Percentiles rank a stretch among this genome's conserved stretches.
phyloP scores from a whole-genome alignment of 2,888 invertebrate genomes.

The Alsophila aescularia region DNA sequence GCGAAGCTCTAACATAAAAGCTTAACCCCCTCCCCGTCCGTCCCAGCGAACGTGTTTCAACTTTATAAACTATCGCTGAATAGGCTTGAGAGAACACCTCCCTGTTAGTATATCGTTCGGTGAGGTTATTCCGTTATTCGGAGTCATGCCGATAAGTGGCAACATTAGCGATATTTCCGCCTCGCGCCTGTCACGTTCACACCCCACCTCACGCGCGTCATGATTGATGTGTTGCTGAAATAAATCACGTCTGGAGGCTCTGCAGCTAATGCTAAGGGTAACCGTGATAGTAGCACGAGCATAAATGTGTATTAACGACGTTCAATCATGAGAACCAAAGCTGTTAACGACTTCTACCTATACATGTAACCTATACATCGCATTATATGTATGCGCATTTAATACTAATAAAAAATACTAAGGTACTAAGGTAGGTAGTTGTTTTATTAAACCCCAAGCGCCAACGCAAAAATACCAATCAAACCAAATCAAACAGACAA shows the following conservation, averaged over 20 bases:
- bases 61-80: conserved; percentile 24
- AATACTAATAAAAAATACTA: too few species aligned
- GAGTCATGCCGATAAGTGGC: conserved; percentile 40
- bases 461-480: too few species aligned
- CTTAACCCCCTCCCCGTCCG: conserved; percentile 2
- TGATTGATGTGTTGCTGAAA: conserved; percentile 38
- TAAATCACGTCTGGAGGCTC: conserved; percentile 6
- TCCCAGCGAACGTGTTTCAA: conserved; percentile 15
- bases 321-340: too few species aligned
- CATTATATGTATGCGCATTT: too few species aligned
- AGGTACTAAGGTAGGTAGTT: too few species aligned
- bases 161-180: conserved; percentile 42
- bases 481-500: too few species aligned
- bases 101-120: conserved; percentile 16
- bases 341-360: too few species aligned
- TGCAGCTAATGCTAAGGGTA: neutral
- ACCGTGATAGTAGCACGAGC: neutral
- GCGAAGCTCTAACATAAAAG: conserved; percentile 3
- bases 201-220: conserved; percentile 32
- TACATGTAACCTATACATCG: too few species aligned
- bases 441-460: too few species aligned
- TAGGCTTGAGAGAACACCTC: conserved; percentile 15
- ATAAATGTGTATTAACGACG: too few species aligned
- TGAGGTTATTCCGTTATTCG: conserved; percentile 31
- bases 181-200: conserved; percentile 37